Evolutionary conservation across 2,797 vertebrate genomes (phyloP).

Genomic region (Chloroceryle amazona): DNA sequence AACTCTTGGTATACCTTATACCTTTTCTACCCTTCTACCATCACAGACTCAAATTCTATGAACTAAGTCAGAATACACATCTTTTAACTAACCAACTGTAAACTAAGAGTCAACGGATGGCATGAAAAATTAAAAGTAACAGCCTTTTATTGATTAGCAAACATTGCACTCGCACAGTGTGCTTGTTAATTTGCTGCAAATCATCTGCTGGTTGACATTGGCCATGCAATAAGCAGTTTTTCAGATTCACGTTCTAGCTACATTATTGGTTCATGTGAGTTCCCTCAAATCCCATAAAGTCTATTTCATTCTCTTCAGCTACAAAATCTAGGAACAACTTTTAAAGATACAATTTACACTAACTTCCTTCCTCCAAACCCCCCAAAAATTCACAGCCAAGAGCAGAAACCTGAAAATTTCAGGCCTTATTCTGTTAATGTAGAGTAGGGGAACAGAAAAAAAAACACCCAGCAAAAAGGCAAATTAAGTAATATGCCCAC

Average conservation of each 20-base stretch:
- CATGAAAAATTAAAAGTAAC: slow-evolving; percentile 11
- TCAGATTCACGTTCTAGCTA: slow-evolving; percentile 41
- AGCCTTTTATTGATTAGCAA: slow-evolving; percentile 28
- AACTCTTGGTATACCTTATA: neutral
- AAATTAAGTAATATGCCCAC: neutral
- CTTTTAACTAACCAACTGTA: slow-evolving; percentile 8
- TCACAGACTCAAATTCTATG: neutral
- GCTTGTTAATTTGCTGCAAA: slow-evolving; percentile 53
- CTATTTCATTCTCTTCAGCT: neutral
- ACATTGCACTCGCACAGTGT: neutral
- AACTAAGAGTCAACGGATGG: neutral
- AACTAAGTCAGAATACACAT: neutral
- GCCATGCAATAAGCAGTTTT: slow-evolving; percentile 48
- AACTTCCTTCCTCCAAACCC: neutral
- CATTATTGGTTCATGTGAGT: neutral
- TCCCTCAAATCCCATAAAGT: slow-evolving; percentile 20
- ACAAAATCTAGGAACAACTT: slow-evolving; percentile 8
- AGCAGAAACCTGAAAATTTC: neutral
- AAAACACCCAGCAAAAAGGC: neutral
- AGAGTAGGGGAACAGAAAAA: neutral
- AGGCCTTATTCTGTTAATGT: neutral
- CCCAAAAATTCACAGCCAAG: neutral
- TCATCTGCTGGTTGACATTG: slow-evolving; percentile 51
- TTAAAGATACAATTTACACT: neutral
- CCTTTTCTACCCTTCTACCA: neutral